phyloP scores from a whole-genome alignment of 2,888 invertebrate species.

The Crematogaster levior region DNA sequence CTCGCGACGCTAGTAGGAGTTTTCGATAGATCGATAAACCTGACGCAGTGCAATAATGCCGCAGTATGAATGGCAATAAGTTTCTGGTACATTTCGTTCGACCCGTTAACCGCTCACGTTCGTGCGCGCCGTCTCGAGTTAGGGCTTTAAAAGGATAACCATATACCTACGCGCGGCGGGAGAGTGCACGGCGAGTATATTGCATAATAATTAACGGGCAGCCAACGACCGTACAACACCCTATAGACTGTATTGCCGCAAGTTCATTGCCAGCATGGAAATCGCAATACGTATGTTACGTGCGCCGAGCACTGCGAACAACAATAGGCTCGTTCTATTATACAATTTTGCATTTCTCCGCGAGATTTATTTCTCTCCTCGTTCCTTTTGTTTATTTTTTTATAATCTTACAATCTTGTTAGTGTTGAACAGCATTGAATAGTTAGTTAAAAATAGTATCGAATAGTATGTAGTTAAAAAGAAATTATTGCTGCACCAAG shows the following conservation, averaged over 20 bases:
- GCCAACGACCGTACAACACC: constrained; percentile 72
- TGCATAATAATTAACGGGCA: constrained; percentile 81
- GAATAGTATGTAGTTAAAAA: not conserved
- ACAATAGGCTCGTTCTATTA: constrained; percentile 60
- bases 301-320: constrained; percentile 73
- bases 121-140: constrained; percentile 53
- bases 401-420: not conserved
- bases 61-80: constrained; percentile 29
- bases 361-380: no score
- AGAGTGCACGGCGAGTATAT: constrained; percentile 75
- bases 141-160: constrained; percentile 77
- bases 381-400: no score
- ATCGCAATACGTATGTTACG: constrained; percentile 75
- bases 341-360: constrained; percentile 21
- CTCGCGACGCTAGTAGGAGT: not conserved
- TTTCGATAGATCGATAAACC: constrained; percentile 18
- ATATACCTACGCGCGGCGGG: constrained; percentile 59
- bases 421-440: no score
- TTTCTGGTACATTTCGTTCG: constrained; percentile 46
- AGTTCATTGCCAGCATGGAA: constrained; percentile 81
- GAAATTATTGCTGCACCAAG: not conserved
- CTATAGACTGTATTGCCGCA: constrained; percentile 72
- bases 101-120: constrained; percentile 55
- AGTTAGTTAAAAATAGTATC: no score
- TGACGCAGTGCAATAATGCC: not conserved